Evolutionary conservation across 2,888 invertebrate genomes (phyloP).

Genomic region (Agrilus cyanescens): DNA sequence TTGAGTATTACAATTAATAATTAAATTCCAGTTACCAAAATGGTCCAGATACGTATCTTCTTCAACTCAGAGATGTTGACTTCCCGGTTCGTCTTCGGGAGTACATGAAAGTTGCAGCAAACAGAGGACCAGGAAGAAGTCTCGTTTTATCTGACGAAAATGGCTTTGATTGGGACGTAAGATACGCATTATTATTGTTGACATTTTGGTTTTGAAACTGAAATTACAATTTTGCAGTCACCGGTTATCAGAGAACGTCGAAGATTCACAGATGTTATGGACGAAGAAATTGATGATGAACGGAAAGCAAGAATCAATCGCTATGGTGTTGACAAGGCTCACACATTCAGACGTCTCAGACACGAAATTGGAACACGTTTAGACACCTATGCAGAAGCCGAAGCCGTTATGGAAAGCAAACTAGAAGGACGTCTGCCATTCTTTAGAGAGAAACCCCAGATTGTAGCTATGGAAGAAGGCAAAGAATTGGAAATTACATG

Average conservation of each 20-base stretch:
- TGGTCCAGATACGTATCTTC: conserved; percentile 91
- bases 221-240: conserved; percentile 39
- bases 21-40: conserved; percentile 71
- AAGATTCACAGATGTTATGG: conserved; percentile 89
- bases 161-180: conserved; percentile 67
- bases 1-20: neutral
- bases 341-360: conserved; percentile 62
- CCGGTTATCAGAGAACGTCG: conserved; percentile 82
- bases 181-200: conserved; percentile 18
- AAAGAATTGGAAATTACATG: conserved; percentile 67
- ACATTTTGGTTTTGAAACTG: neutral
- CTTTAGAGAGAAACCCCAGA: conserved; percentile 85
- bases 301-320: conserved; percentile 67
- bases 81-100: conserved; percentile 89
- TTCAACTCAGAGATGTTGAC: conserved; percentile 85
- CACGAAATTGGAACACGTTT: conserved; percentile 75
- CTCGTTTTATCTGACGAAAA: conserved; percentile 53
- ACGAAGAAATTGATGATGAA: conserved; percentile 90
- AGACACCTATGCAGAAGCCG: conserved; percentile 78
- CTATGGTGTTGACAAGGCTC: conserved; percentile 50
- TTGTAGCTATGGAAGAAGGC: conserved; percentile 69
- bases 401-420: conserved; percentile 70
- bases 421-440: conserved; percentile 72
- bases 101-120: conserved; percentile 87
- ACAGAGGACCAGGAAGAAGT: conserved; percentile 60